These are phyloP conservation scores for Aurelia coerulea DNA, from an alignment of 30 jellyfish, hydroid and myxozoan species.

Conservation along the genomic window DNA sequence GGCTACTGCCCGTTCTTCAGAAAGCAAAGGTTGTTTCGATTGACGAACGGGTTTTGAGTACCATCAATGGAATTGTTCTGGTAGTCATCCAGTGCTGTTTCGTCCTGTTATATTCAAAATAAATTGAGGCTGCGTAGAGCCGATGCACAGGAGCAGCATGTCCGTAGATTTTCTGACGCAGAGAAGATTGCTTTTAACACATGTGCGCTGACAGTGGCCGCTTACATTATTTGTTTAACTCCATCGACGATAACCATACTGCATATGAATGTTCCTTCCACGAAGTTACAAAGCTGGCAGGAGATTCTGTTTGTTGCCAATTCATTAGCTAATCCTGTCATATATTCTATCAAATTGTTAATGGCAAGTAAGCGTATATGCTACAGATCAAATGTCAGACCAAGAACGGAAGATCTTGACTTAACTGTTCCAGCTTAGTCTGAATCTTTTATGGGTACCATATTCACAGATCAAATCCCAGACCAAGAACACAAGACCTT, in stretches of 20 bases:
- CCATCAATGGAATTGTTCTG: background rate
- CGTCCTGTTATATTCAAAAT: background rate
- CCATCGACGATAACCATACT: background rate
- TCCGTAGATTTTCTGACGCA: conserved; percentile 7
- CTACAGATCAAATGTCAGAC: background rate
- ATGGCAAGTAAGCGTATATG: background rate
- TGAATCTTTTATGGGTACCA: too few species aligned
- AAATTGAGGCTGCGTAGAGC: background rate
- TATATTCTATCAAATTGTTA: background rate
- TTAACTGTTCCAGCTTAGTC: too few species aligned
- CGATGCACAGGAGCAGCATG: background rate
- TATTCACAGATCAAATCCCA: too few species aligned
- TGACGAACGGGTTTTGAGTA: background rate
- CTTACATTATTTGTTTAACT: conserved; percentile 6
- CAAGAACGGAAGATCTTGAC: too few species aligned
- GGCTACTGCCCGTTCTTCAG: background rate
- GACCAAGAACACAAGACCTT: too few species aligned
- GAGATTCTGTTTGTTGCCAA: background rate
- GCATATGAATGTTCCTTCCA: background rate
- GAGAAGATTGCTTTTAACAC: conserved; percentile 42
- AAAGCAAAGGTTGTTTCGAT: background rate
- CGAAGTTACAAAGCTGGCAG: background rate
- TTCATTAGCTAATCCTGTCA: conserved; percentile 8
- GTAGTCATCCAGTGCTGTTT: background rate
- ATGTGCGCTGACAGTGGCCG: conserved; percentile 17